These are phyloP conservation scores for Ascidia mentula DNA, from an alignment of 23 tunicate species.

Conservation along the genomic window DNA sequence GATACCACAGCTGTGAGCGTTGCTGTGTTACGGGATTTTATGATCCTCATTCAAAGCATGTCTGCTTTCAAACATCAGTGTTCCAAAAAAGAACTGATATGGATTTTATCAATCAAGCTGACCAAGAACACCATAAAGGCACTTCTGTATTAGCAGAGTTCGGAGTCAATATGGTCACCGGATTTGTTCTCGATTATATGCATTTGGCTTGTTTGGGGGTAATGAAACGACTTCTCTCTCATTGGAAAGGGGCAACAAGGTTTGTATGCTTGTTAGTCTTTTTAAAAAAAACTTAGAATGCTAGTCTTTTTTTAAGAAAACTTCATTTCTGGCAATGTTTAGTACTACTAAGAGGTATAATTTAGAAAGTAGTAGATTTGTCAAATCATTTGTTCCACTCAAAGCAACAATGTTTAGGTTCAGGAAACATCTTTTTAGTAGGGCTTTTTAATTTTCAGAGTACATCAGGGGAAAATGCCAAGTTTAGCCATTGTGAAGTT, in stretches of 20 bases:
- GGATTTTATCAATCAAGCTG: constrained; percentile 18
- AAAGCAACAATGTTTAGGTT: too few relatives aligned
- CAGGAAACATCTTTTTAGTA: too few relatives aligned
- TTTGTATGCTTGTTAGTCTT: background rate
- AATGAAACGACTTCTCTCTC: constrained; percentile 19
- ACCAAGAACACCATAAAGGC: constrained; percentile 34
- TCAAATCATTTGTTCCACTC: background rate
- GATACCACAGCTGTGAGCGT: constrained; percentile 32
- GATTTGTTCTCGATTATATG: constrained; percentile 34
- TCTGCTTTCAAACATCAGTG: constrained; percentile 12
- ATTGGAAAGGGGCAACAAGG: constrained; percentile 49
- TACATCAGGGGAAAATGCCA: background rate
- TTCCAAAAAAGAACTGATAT: constrained; percentile 15
- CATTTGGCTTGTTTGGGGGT: constrained; percentile 37
- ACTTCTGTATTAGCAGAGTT: constrained; percentile 23
- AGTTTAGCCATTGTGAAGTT: background rate
- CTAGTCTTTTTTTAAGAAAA: background rate
- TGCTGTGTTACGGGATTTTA: constrained; percentile 30
- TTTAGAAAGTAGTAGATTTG: background rate
- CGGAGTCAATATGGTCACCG: constrained; percentile 26
- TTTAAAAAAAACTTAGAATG: background rate
- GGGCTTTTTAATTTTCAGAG: background rate
- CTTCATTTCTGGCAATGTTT: background rate
- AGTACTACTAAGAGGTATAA: background rate
- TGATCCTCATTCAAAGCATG: constrained; percentile 14